Percentiles rank a stretch among this genome's conserved stretches.
phyloP scores from a whole-genome alignment of 92 coral and sea anemone genomes.

The Zoanthus gigantus region DNA sequence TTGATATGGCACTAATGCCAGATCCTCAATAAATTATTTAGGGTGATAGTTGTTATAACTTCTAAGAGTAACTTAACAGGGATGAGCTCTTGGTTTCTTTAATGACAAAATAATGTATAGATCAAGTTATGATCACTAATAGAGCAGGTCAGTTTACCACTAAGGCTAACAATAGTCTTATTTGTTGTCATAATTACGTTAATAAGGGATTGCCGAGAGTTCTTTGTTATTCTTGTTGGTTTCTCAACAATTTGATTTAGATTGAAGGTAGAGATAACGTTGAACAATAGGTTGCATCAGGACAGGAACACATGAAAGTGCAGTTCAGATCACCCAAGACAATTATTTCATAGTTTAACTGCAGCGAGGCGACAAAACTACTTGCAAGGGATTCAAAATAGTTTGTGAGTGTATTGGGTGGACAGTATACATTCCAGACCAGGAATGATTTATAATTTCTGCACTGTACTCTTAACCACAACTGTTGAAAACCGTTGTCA shows the following conservation, averaged over 20 bases:
- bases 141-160: conserved; percentile 45
- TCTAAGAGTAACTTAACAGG: neutral
- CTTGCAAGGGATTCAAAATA: neutral
- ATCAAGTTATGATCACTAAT: conserved; percentile 4
- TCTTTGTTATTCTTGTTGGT: conserved; percentile 55
- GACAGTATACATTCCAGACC: neutral
- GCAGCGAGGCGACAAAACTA: neutral
- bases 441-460: neutral
- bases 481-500: neutral
- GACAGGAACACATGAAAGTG: neutral
- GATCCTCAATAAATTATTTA: neutral
- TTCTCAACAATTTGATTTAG: conserved; percentile 44
- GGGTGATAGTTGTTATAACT: neutral
- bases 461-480: neutral
- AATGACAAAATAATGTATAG: neutral
- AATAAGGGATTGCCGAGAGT: conserved; percentile 45
- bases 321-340: neutral
- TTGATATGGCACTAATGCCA: too few species aligned
- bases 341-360: neutral
- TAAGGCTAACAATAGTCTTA: conserved; percentile 38
- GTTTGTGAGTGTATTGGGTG: neutral
- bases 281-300: neutral
- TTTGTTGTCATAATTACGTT: conserved; percentile 51
- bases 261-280: conserved; percentile 48
- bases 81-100: neutral